Percentiles rank a stretch among this genome's conserved stretches.
phyloP scores from a whole-genome alignment of 2,797 vertebrate genomes.

The Myoxocephalus aenaeus region DNA sequence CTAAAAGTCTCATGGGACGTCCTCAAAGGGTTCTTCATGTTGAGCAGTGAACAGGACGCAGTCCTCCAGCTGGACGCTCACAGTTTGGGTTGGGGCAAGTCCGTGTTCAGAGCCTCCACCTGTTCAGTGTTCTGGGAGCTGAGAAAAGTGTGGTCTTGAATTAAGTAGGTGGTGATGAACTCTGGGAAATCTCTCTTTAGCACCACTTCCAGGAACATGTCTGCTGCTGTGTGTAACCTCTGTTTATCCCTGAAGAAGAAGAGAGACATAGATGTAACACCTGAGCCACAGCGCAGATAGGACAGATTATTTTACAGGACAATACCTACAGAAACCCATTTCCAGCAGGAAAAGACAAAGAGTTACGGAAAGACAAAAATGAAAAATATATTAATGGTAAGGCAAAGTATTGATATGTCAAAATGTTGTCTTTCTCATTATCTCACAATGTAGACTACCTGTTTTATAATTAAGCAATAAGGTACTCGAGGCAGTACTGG shows the following conservation, averaged over 20 bases:
- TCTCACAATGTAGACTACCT: neutral
- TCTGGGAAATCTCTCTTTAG: slow-evolving; percentile 82
- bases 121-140: slow-evolving; percentile 50
- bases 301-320: neutral
- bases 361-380: neutral
- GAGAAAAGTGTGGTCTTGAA: slow-evolving; percentile 82
- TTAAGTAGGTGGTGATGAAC: slow-evolving; percentile 84
- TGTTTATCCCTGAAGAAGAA: slow-evolving; percentile 65
- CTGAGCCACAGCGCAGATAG: neutral
- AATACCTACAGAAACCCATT: neutral
- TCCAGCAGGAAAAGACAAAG: neutral
- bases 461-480: too few relatives aligned
- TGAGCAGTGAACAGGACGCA: neutral
- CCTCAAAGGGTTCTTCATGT: neutral
- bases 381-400: neutral
- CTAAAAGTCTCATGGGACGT: neutral
- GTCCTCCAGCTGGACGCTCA: slow-evolving; percentile 33
- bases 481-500: too few relatives aligned
- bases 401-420: neutral
- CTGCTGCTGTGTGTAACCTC: slow-evolving; percentile 64
- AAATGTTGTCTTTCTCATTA: neutral
- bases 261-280: neutral
- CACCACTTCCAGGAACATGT: slow-evolving; percentile 82
- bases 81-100: slow-evolving; percentile 60
- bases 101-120: neutral